Conservation (phyloP, 2,888 invertebrate genomes). For the Apamea anceps region DNA sequence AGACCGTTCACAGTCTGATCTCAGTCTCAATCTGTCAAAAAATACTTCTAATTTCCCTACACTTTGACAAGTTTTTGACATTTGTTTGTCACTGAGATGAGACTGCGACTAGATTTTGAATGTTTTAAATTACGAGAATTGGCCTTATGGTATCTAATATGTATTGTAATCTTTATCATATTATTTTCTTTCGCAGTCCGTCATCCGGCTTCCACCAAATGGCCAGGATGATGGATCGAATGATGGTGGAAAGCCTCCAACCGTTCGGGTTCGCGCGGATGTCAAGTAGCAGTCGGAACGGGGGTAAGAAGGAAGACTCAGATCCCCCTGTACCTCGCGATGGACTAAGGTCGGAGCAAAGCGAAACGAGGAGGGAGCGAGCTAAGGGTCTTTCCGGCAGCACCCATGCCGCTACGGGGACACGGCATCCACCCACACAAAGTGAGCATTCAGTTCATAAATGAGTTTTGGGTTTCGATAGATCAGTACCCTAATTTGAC, state of each 20-base stretch:
- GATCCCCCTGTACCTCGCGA: slow-evolving; percentile 74
- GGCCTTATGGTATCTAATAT: too few species aligned
- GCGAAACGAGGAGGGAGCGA: slow-evolving; percentile 76
- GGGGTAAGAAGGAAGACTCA: slow-evolving; percentile 68
- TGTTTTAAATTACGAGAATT: too few species aligned
- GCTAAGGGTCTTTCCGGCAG: slow-evolving; percentile 65
- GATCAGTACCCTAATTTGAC: not conserved
- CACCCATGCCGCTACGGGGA: slow-evolving; percentile 82
- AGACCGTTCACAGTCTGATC: too few species aligned
- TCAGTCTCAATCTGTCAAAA: too few species aligned
- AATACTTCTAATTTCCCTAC: too few species aligned
- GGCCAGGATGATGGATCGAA: slow-evolving; percentile 94
- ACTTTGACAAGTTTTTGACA: too few species aligned
- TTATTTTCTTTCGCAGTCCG: slow-evolving; percentile 82
- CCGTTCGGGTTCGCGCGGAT: slow-evolving; percentile 92
- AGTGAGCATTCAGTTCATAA: slow-evolving; percentile 67
- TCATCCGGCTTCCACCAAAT: slow-evolving; percentile 92
- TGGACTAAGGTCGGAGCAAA: slow-evolving; percentile 79
- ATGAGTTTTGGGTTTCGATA: not conserved
- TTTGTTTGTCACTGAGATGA: too few species aligned
- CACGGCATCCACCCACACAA: slow-evolving; percentile 86
- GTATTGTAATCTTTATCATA: not conserved
- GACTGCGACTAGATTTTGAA: too few species aligned
- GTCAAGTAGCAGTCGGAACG: slow-evolving; percentile 89
- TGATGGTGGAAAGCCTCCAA: slow-evolving; percentile 92